Evolutionary conservation across 2,797 vertebrate genomes (phyloP), one percentile per base, ranked within the genome.

Genomic region (Gallinago solitaria): DNA sequence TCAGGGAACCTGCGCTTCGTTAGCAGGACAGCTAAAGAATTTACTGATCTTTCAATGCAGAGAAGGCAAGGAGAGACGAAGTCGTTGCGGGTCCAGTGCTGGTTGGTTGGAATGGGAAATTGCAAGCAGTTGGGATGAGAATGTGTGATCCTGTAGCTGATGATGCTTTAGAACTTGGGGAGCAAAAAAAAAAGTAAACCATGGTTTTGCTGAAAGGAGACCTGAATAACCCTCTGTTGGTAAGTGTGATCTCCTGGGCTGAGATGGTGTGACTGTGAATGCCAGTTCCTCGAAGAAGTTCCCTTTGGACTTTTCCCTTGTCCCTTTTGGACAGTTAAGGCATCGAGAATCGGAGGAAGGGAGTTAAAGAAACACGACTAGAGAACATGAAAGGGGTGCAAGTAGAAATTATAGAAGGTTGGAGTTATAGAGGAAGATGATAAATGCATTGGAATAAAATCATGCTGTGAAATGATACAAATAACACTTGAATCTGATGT

Each of bases 401-500:
- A 75, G 21, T 0, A 56, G 61, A 12, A 63, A 51, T 8, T 11
- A 0, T 5, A 25, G 78, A 27, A 56, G 18, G 48, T 1, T 27
- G 41, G 9, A 14, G 43, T 35, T 63, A 24, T 2, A 24, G 48
- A 5, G 11, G 48, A 83, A 32, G 5, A 16, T 45, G 53, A n/a
- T 27, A 63, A 91, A 64, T 6, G 39, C 1, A 1, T 3, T 6
- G 30, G 48, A 47, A 14, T 4, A 47, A 83, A 67, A 11, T n/a
- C 0, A 0, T 41, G 30, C 57, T 1, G 0, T 47, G 53, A 47
- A 48, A 20, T 7, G 19, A 27, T 12, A 14, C n/a, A 28, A 57
- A 2, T 39, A 47, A 57, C 32, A 7, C 43, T 50, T 27, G 18
- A 3, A 0, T 12, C 17, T 33, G 61, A 5, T n/a, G 20, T 21